A percentile compares a stretch with the other conserved stretches of the same genome.
Evolutionary conservation across 2,888 invertebrate genomes (phyloP).

Genomic region (Oconnorella tubifera): DNA sequence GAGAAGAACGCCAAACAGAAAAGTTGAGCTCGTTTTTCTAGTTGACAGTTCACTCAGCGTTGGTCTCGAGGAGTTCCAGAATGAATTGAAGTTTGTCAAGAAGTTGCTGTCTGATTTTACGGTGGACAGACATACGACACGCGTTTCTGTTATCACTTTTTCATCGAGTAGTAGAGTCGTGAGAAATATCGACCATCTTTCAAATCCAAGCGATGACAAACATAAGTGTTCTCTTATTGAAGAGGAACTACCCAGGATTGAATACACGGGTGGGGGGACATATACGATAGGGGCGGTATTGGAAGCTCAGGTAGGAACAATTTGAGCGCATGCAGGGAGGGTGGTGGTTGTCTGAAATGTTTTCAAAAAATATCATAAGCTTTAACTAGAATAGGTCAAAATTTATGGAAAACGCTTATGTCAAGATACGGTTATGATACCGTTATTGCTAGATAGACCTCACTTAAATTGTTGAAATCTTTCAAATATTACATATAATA

Average conservation of each 20-base stretch:
- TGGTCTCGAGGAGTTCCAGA: slow-evolving; percentile 65
- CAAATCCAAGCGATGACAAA: slow-evolving; percentile 44
- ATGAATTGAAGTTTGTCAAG: slow-evolving; percentile 62
- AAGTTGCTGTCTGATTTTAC: slow-evolving; percentile 67
- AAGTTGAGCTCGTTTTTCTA: slow-evolving; percentile 66
- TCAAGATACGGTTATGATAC: too few relatives aligned
- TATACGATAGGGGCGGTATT: slow-evolving; percentile 68
- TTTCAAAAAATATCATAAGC: neutral
- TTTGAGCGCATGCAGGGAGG: too few relatives aligned
- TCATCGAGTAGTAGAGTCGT: slow-evolving; percentile 62
- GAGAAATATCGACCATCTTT: slow-evolving; percentile 64
- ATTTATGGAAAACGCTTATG: too few relatives aligned
- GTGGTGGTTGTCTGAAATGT: too few relatives aligned
- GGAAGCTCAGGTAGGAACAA: slow-evolving; percentile 63
- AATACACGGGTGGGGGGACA: slow-evolving; percentile 68
- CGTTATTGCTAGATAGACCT: too few relatives aligned
- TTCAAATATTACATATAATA: too few relatives aligned
- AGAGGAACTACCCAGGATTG: slow-evolving; percentile 63
- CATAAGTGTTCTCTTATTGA: slow-evolving; percentile 67
- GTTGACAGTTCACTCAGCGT: slow-evolving; percentile 71
- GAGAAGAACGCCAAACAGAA: slow-evolving; percentile 43
- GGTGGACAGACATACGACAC: slow-evolving; percentile 64
- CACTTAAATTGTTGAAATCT: too few relatives aligned
- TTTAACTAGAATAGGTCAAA: too few relatives aligned
- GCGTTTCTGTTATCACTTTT: slow-evolving; percentile 68